A percentile compares a stretch with the other conserved stretches of the same genome.
These are phyloP conservation scores for Gavia stellata DNA, from an alignment of 2,113 vertebrate species.

Conservation along the genomic window DNA sequence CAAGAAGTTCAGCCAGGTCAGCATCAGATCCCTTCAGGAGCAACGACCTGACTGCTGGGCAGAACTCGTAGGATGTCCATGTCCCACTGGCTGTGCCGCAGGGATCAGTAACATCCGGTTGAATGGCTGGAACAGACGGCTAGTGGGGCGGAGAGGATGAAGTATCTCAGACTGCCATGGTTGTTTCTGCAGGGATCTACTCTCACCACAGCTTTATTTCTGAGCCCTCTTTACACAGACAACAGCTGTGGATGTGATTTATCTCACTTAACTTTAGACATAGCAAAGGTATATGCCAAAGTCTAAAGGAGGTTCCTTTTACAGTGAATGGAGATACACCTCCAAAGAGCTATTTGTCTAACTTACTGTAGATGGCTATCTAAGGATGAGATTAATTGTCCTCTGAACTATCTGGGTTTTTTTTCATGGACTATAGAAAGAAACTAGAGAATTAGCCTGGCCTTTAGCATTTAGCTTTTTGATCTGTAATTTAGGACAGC, in stretches of 20 bases:
- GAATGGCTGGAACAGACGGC: background rate
- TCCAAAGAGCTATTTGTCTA: conserved; percentile 15
- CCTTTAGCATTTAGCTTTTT: conserved; percentile 16
- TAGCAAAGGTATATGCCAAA: background rate
- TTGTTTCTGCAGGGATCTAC: background rate
- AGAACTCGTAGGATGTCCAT: rapidly evolving
- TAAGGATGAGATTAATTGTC: background rate
- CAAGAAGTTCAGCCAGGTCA: conserved; percentile 31
- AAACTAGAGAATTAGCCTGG: background rate
- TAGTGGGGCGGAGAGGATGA: background rate
- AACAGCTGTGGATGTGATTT: background rate
- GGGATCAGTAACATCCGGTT: background rate
- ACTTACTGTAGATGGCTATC: conserved; percentile 15
- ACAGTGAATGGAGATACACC: background rate
- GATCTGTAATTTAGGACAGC: background rate
- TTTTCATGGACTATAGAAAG: background rate
- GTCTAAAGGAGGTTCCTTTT: background rate
- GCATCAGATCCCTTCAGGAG: background rate
- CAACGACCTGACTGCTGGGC: background rate
- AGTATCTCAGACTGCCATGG: background rate
- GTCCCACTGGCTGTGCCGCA: background rate
- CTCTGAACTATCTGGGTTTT: background rate
- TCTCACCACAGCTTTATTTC: background rate
- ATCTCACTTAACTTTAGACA: background rate
- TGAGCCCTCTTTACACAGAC: background rate